Base-by-base conservation (phyloP, 2,797 vertebrate genomes). In the Picus viridis region DNA sequence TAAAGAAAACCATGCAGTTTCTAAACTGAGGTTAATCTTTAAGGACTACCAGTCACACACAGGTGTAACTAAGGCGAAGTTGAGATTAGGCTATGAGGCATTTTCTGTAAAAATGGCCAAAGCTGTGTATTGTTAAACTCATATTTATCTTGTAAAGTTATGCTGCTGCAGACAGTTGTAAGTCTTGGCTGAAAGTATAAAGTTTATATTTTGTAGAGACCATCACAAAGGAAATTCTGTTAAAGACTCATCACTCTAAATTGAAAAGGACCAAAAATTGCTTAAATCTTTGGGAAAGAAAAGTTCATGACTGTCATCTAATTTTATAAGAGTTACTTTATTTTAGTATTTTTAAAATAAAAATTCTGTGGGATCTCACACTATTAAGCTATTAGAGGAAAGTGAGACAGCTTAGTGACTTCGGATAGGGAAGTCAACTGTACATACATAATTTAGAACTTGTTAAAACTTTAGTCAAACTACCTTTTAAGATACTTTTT, bases 251-350 rank as follows among this genome's bases (percentile, higher is more conserved):
- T 65, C 72, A 27, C 47, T 80, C 3, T 69, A 78, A 82, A 87
- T 51, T 67, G 24, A 72, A 90, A 93, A 85, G 62, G 88, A 87
- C 83, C 83, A 94, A 83, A 67, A 61, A 67, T 83, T 64, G 70
- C 36, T n/a, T 62, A 92, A 71, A 9, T 95, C 45, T 58, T 90
- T 90, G 47, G 56, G 69, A 91, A 86, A 74, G 79, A 94, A 93
- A 90, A 86, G 8, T 7, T 90, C 54, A 67, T 41, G 73, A 34
- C 9, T 71, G 26, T 77, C 77, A 81, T 62, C 12, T 84, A 23
- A 20, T 86, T 95, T 96, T 88, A 62, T 57, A 79, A 95, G 27
- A 89, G 88, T 73, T 34, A 68, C n/a, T 86, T 79, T 61, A 77
- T 57, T 88, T 77, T 77, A 89, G 34, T 62, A 53, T 64, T 94